phyloP scores from a whole-genome alignment of 2,113 vertebrate species.

The Aphelocoma coerulescens region DNA sequence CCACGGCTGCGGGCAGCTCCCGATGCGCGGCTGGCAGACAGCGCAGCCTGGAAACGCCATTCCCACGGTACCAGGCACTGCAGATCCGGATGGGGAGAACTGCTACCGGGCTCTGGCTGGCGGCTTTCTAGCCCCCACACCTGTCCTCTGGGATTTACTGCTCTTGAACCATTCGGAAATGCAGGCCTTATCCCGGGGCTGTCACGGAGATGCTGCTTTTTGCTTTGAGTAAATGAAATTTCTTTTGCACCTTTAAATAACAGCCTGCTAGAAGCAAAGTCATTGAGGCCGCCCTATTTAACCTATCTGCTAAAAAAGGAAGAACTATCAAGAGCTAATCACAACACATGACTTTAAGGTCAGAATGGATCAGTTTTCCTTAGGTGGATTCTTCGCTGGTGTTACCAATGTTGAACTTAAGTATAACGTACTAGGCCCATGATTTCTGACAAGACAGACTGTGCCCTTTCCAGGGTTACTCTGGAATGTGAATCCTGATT shows the following conservation, averaged over 20 bases:
- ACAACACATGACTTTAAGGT: background rate
- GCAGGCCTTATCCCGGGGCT: background rate
- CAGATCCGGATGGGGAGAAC: background rate
- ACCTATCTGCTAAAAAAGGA: background rate
- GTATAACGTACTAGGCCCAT: background rate
- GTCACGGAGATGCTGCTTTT: background rate
- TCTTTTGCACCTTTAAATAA: background rate
- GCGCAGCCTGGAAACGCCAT: rapidly evolving
- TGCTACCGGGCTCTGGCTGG: rapidly evolving
- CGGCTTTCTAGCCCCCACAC: rapidly evolving
- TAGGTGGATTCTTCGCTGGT: background rate
- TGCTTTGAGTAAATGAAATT: background rate
- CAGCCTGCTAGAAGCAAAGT: background rate
- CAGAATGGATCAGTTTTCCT: background rate
- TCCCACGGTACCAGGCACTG: rapidly evolving
- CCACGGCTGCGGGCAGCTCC: background rate
- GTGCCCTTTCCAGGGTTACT: background rate
- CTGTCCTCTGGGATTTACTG: background rate
- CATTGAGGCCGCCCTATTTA: background rate
- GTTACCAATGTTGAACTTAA: background rate
- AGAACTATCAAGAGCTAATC: background rate
- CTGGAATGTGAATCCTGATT: background rate
- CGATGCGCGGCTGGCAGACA: background rate
- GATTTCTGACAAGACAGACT: background rate
- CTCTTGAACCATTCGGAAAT: rapidly evolving